These are phyloP conservation scores for Psephotus haematonotus DNA, from an alignment of 2,113 vertebrate species.

Conservation along the genomic window DNA sequence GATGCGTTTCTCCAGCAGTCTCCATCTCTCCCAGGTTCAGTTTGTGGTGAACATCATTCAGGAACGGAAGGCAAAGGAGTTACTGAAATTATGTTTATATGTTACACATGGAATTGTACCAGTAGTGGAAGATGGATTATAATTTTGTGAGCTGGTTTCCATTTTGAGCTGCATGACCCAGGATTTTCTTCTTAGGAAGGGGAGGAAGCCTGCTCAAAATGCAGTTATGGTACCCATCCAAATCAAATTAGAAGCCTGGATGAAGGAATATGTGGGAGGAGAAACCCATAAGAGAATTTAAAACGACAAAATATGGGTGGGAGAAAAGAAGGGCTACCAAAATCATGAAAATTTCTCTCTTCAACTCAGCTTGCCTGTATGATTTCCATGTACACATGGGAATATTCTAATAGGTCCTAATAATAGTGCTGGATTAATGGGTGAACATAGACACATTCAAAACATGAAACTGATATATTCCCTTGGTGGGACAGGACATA, in stretches of 20 bases:
- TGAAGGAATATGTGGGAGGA: not conserved
- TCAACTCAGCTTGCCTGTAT: not conserved
- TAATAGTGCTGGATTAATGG: not conserved
- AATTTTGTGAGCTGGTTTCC: not conserved
- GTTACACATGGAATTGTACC: not conserved
- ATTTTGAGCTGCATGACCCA: not conserved
- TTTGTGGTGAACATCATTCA: not conserved
- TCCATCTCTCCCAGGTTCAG: not conserved
- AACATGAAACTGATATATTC: not conserved
- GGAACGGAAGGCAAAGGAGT: not conserved
- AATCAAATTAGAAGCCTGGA: not conserved
- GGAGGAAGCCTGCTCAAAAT: not conserved
- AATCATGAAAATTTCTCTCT: not conserved
- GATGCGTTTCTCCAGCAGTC: rapidly evolving
- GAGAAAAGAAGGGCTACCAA: not conserved
- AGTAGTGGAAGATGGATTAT: not conserved
- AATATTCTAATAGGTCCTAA: not conserved
- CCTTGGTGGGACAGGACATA: not conserved
- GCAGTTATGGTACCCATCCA: not conserved
- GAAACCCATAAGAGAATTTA: not conserved
- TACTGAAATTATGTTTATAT: not conserved
- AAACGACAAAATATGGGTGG: not conserved
- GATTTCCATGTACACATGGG: not conserved
- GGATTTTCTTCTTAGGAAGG: not conserved
- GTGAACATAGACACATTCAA: not conserved